Evolutionary conservation across 1,140 invertebrate genomes (phyloP).

Genomic region (Formica selysi): DNA sequence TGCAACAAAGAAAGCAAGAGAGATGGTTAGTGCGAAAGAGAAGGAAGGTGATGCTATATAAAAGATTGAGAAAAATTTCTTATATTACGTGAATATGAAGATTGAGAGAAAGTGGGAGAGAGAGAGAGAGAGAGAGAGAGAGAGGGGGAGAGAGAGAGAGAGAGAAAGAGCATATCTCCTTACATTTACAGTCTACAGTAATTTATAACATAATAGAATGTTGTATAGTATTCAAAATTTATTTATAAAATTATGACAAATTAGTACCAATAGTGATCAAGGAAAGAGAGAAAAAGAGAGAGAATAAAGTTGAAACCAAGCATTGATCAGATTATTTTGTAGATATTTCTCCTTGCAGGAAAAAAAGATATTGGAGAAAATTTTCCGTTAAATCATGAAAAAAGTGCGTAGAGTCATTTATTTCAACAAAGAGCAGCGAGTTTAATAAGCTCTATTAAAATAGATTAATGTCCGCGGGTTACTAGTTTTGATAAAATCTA

Average conservation of each 20-base stretch:
- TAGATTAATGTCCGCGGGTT: slow-evolving; percentile 42
- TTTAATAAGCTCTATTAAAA: slow-evolving; percentile 52
- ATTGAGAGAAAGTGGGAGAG: too few species aligned
- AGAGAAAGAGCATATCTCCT: too few species aligned
- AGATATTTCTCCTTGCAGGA: not conserved
- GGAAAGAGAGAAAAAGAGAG: not conserved
- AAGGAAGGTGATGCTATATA: not conserved
- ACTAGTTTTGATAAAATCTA: slow-evolving; percentile 37
- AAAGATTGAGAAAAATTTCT: not conserved
- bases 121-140: too few species aligned
- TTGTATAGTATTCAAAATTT: not conserved
- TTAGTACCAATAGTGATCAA: not conserved
- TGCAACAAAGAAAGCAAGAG: slow-evolving; percentile 83
- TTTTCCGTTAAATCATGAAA: slow-evolving; percentile 15
- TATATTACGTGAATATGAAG: not conserved
- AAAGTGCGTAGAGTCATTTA: not conserved
- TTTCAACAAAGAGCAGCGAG: not conserved
- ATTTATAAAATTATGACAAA: not conserved
- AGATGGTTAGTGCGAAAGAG: not conserved
- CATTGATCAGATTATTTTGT: not conserved
- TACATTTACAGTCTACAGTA: not conserved
- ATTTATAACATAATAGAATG: not conserved
- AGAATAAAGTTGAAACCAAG: slow-evolving; percentile 14
- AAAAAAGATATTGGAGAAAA: not conserved
- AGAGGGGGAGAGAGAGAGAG: too few species aligned